These are phyloP conservation scores for Syrrhaptes paradoxus DNA, from an alignment of 2,113 vertebrate genomes.

Conservation along the genomic window DNA sequence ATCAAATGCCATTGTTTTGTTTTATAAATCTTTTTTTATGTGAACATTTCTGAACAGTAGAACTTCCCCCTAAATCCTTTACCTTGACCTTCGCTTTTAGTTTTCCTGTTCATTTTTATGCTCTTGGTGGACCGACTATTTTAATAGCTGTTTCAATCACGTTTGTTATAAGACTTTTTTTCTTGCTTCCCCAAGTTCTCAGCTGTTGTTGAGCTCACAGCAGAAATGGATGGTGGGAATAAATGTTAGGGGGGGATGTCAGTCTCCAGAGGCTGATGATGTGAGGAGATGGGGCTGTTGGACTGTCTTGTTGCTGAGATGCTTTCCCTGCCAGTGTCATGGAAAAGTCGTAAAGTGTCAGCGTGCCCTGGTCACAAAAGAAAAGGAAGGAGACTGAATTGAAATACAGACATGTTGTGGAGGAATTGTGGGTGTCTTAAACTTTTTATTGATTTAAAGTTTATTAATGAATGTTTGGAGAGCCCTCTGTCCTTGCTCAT, in stretches of 20 bases:
- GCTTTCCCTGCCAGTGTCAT: background rate
- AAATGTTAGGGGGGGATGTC: background rate
- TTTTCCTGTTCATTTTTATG: background rate
- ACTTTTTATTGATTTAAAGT: background rate
- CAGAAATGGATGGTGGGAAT: background rate
- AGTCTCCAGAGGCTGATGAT: background rate
- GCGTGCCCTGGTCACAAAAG: background rate
- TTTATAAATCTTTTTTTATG: background rate
- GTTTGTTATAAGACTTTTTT: background rate
- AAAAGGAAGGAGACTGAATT: background rate
- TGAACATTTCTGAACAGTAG: background rate
- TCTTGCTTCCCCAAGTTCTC: background rate
- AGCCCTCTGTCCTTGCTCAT: background rate
- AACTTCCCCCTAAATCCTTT: background rate
- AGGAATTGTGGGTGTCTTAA: background rate
- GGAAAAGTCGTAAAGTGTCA: background rate
- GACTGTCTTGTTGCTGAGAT: background rate
- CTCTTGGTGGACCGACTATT: background rate
- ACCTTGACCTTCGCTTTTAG: background rate
- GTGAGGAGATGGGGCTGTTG: background rate
- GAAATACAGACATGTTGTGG: background rate
- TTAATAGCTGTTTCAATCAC: background rate
- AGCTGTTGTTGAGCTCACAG: background rate
- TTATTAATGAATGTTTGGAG: background rate
- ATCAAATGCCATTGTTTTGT: background rate